phyloP scores from a whole-genome alignment of 2,113 vertebrate species.

The Pseudorectes ferrugineus region DNA sequence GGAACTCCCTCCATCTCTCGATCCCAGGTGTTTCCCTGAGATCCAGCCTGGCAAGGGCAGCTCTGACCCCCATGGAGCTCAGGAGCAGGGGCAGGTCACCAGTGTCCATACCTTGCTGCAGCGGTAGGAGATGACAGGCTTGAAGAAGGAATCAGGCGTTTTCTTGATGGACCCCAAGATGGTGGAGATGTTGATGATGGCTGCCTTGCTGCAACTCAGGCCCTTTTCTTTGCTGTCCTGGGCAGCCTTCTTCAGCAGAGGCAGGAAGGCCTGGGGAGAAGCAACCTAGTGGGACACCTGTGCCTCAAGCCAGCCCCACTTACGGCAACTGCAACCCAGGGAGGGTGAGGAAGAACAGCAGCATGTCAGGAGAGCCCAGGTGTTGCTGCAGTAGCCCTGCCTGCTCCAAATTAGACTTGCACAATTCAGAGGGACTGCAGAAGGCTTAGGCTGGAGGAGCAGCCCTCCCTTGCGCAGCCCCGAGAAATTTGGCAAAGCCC shows the following conservation, averaged over 20 bases:
- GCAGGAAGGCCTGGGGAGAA: slow-evolving; percentile 46
- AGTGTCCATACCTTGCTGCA: slow-evolving; percentile 58
- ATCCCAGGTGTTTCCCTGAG: not conserved
- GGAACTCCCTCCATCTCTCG: not conserved
- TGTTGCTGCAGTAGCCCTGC: not conserved
- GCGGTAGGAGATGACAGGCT: slow-evolving; percentile 43
- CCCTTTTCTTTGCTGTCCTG: not conserved
- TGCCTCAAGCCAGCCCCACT: not conserved
- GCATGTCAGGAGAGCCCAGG: not conserved
- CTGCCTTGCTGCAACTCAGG: slow-evolving; percentile 51
- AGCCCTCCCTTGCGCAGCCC: not conserved
- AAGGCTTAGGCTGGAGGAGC: not conserved
- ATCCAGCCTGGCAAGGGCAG: not conserved
- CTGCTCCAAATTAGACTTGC: not conserved
- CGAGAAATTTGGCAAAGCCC: not conserved
- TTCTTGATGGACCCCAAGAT: slow-evolving; percentile 33
- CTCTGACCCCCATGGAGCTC: not conserved
- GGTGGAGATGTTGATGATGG: slow-evolving; percentile 62
- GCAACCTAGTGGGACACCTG: not conserved
- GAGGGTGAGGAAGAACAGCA: not conserved
- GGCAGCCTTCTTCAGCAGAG: slow-evolving; percentile 56
- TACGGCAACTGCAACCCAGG: fast-evolving
- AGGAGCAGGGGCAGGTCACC: fast-evolving
- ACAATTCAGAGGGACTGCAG: not conserved
- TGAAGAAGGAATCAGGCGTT: not conserved